Percentiles rank a stretch among this genome's conserved stretches.
Evolutionary conservation across 2,113 vertebrate genomes (phyloP).

Genomic region (Phrynosoma platyrhinos): DNA sequence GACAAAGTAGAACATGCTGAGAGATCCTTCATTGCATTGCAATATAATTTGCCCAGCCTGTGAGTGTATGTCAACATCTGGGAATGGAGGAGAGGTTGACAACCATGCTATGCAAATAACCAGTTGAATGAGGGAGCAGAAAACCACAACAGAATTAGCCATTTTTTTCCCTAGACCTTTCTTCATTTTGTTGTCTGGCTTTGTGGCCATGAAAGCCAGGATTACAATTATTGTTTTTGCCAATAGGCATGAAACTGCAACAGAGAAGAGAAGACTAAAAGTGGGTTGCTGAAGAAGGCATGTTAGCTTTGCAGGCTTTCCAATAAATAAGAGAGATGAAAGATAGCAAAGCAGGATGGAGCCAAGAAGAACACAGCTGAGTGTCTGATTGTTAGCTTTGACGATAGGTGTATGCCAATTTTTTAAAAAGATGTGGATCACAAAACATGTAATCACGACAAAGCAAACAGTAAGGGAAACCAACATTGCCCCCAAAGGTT

Average conservation of each 20-base stretch:
- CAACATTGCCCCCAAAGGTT: neutral
- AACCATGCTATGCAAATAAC: neutral
- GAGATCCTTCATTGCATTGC: neutral
- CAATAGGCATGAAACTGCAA: slow-evolving; percentile 17
- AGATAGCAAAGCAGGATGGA: slow-evolving; percentile 7
- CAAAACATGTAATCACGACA: neutral
- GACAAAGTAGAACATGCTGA: neutral
- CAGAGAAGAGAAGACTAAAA: neutral
- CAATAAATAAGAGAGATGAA: slow-evolving; percentile 14
- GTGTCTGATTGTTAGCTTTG: neutral
- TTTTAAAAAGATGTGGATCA: neutral
- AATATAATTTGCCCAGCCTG: neutral
- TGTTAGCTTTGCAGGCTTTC: neutral
- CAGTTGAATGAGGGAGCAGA: slow-evolving; percentile 5
- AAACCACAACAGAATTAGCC: neutral
- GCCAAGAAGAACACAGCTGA: neutral
- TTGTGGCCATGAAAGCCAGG: slow-evolving; percentile 9
- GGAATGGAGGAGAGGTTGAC: too few species aligned
- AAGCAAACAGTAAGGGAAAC: neutral
- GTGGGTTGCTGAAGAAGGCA: slow-evolving; percentile 1
- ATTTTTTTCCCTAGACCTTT: neutral
- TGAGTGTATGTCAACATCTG: neutral
- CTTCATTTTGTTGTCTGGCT: neutral
- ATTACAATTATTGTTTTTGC: slow-evolving; percentile 3
- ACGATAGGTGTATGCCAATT: neutral